Evolutionary conservation across 92 coral and sea anemone genomes (phyloP), one percentile per base, ranked within the genome.

Genomic region (Hydrozoanthus gracilis): DNA sequence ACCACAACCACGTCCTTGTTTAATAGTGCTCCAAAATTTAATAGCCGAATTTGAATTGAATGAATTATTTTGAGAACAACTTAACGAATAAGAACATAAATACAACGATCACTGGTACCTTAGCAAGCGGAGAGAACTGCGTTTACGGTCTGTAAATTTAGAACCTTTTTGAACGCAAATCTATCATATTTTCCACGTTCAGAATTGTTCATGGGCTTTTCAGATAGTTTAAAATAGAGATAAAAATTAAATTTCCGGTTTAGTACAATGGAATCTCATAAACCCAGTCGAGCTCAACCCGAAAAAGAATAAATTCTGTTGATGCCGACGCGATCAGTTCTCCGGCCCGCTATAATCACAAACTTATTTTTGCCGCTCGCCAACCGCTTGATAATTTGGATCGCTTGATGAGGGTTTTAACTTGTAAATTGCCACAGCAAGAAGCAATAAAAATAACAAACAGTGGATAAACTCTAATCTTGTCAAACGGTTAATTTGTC

Each of bases 381-480:
- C 65, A n/a, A 15, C 48, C 3, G 11, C 44, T 10, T 44, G 15
- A 9, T 48, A 50, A 4, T 9, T 77, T 72, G 39, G 39, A 27
- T 2, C 77, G 4, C 55, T 77, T 55, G 48, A 54, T 54, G n/a
- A 20, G 45, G 66, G 49, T 11, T 77, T 54, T 8, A 20, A 14
- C 48, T 56, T 8, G 10, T 74, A 77, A 77, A 13, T 16, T 51
- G 67, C n/a, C 73, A 47, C 84, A 79, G 84, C 84, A 79, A 46
- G 84, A 79, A 62, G 84, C 84, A 8, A 64, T 17, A 61, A 64
- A 79, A 79, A 79, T 10, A 75, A 79, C 72, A 77, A 77, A 77
- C 54, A 56, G 51, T 11, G 52, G 20, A 77, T 56, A 35, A 79
- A 79, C 72, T 50, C 61, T 58, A 78, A 78, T 78, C 72, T 64